Conservation (phyloP, 2,113 vertebrate species). For the Cololabis saira region DNA sequence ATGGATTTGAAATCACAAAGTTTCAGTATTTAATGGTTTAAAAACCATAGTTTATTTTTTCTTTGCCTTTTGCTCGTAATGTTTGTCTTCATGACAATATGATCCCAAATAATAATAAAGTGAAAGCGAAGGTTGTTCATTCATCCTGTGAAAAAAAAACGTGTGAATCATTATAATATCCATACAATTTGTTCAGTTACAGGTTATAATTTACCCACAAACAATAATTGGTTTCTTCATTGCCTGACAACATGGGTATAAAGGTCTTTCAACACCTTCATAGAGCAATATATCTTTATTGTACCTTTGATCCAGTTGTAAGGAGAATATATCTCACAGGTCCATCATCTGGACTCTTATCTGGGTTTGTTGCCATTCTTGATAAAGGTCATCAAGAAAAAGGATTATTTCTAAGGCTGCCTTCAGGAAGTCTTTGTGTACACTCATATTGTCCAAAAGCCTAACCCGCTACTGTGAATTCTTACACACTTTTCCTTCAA, state of each 20-base stretch:
- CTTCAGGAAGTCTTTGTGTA: not conserved
- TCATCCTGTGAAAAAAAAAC: no score
- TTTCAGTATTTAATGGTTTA: no score
- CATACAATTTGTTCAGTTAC: not conserved
- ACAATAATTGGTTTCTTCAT: not conserved
- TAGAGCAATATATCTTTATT: not conserved
- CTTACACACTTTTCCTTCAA: no score
- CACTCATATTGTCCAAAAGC: not conserved
- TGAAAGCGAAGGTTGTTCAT: no score
- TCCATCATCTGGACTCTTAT: no score
- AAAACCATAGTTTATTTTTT: no score
- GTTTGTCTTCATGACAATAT: no score
- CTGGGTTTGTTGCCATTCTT: not conserved
- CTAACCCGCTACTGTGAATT: no score
- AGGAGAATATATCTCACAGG: not conserved
- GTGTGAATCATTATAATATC: no score
- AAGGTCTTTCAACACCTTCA: not conserved
- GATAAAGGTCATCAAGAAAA: not conserved
- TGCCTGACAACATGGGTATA: not conserved
- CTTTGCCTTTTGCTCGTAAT: no score
- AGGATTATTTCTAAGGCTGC: not conserved
- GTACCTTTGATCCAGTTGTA: not conserved
- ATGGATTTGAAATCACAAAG: no score
- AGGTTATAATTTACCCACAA: not conserved
- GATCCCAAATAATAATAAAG: no score